Base-by-base conservation (phyloP, 2,113 vertebrate genomes). In the Phylloscopus trochiloides region DNA sequence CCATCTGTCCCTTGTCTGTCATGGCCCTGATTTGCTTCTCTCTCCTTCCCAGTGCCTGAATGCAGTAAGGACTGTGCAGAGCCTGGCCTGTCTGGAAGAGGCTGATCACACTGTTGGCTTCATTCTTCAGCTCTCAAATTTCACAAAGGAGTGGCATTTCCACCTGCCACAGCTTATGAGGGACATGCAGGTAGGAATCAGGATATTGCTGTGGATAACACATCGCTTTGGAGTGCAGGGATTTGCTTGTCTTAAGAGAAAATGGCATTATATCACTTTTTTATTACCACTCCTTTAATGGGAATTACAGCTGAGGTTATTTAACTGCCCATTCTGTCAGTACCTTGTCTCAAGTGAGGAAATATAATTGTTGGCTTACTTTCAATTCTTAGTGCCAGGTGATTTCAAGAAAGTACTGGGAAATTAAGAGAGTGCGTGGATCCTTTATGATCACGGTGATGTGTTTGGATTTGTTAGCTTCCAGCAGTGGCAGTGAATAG, bases 21-120 rank as follows among this genome's bases (percentile, higher is more conserved):
- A 5, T 18, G 8, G 34, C 17, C 19, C 40, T 80, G 36, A 77
- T 83, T 62, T 47, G 4, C 10, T 88, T 90, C 47, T 52, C 6
- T 65, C 18, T 86, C 22, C 31, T 72, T 50, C 58, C 31, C 96
- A 99, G 99, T 99, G 99, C 96, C 98, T 99, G 95, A 99, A 98
- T 2, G 99, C 99, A 0, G 99, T 99, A 83, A 98, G 99, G 65
- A 99, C 98, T 0, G 99, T 99, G 22, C 99, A 99, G 98, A 99
- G 98, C 48, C 93, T 99, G 95, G 98, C 99, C 29, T 99, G 99
- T 95, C 93, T 99, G 88, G 99, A 99, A 67, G 99, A 99, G 97
- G 99, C 99, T 0, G 99, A 99, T 90, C 99, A 99, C 97, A 99
- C 99, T 0, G 99, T 99, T 59, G 99, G 99, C 59, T 99, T 99